These are phyloP conservation scores for Sciaenops ocellatus DNA, from an alignment of 2,797 vertebrate genomes.

Conservation along the genomic window DNA sequence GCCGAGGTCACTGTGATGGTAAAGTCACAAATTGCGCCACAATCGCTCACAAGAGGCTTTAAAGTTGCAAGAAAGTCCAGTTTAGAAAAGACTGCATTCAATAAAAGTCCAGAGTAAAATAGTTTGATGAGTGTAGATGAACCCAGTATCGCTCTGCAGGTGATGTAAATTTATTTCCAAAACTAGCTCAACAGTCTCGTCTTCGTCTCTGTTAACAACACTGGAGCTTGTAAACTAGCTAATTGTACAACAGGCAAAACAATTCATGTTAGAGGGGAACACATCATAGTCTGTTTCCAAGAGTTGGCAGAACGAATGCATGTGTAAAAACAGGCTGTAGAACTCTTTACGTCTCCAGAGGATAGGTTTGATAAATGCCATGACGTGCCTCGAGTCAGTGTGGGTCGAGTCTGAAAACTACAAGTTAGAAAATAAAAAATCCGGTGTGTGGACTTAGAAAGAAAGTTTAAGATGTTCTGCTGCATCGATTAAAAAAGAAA, in stretches of 20 bases:
- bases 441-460: too few relatives aligned
- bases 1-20: neutral
- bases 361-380: neutral
- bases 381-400: neutral
- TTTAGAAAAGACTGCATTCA: neutral
- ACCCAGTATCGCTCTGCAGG: neutral
- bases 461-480: too few relatives aligned
- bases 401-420: too few relatives aligned
- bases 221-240: neutral
- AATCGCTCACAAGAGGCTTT: neutral
- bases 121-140: neutral
- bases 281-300: neutral
- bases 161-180: neutral
- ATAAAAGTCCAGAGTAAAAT: neutral
- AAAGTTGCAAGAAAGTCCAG: neutral
- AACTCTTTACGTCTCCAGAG: neutral
- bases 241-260: neutral
- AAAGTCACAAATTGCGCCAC: neutral
- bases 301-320: neutral
- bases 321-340: neutral
- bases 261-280: neutral
- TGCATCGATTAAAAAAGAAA: too few relatives aligned
- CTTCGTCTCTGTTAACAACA: neutral
- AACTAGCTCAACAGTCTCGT: neutral
- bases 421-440: neutral